These are phyloP conservation scores for Clarias macrocephalus DNA, from an alignment of 2,113 vertebrate genomes.

Conservation along the genomic window DNA sequence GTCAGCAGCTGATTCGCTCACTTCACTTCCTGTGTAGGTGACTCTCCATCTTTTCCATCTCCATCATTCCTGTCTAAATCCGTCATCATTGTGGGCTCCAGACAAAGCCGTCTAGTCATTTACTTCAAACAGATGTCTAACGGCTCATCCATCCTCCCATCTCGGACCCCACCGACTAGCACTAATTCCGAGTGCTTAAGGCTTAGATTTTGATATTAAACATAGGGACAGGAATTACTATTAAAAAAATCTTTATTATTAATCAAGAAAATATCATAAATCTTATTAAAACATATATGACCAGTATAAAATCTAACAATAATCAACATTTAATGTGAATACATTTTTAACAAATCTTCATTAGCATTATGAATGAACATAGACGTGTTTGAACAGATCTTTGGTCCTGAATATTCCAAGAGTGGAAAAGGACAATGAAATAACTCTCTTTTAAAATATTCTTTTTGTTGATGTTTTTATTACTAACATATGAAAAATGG, in stretches of 20 bases:
- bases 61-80: constrained; percentile 53
- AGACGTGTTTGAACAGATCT: background rate
- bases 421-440: too few relatives aligned
- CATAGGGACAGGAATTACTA: background rate
- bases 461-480: too few relatives aligned
- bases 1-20: constrained; percentile 33
- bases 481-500: too few relatives aligned
- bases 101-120: constrained; percentile 7
- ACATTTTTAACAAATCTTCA: too few relatives aligned
- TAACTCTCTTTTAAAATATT: too few relatives aligned
- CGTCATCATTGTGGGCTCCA: constrained; percentile 41
- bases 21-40: constrained; percentile 43
- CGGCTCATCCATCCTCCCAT: background rate
- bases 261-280: background rate
- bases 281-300: too few relatives aligned
- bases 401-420: background rate
- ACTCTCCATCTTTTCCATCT: constrained; percentile 32
- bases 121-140: constrained; percentile 45
- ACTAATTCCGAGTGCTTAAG: constrained; percentile 34
- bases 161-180: constrained; percentile 18
- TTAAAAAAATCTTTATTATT: background rate
- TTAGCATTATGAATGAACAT: too few relatives aligned
- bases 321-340: background rate
- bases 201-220: background rate
- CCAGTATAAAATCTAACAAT: background rate